These are phyloP conservation scores for Melanotaenia duboulayi DNA, from an alignment of 2,113 vertebrate species.

Conservation along the genomic window DNA sequence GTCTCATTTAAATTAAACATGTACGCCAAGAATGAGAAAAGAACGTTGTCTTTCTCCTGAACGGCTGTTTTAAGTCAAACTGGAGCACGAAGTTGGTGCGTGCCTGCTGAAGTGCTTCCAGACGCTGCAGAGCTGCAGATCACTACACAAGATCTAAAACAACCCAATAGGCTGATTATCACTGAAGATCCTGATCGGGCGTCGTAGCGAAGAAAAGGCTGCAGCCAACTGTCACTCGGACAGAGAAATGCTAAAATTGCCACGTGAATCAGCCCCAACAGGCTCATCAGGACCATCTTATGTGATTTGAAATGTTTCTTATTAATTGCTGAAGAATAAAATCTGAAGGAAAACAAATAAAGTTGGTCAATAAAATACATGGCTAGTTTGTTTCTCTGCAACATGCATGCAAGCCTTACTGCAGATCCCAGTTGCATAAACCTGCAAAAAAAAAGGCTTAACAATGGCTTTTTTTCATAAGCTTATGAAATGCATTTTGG, in stretches of 20 bases:
- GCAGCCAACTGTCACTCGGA: slow-evolving; percentile 28
- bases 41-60: slow-evolving; percentile 37
- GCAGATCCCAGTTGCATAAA: not conserved
- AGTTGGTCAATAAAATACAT: slow-evolving; percentile 26
- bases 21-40: slow-evolving; percentile 40
- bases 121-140: slow-evolving; percentile 55
- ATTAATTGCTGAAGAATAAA: slow-evolving; percentile 25
- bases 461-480: no score
- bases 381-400: slow-evolving; percentile 12
- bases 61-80: slow-evolving; percentile 47
- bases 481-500: slow-evolving; percentile 25
- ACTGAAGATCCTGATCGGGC: slow-evolving; percentile 57
- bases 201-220: slow-evolving; percentile 30
- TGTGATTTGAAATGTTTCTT: slow-evolving; percentile 27
- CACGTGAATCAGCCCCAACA: slow-evolving; percentile 8
- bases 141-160: slow-evolving; percentile 46
- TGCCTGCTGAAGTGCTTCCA: slow-evolving; percentile 80
- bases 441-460: slow-evolving; percentile 9
- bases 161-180: slow-evolving; percentile 57
- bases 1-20: slow-evolving; percentile 43
- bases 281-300: slow-evolving; percentile 19
- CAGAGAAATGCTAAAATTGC: slow-evolving; percentile 16
- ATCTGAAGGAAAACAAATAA: slow-evolving; percentile 43
- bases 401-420: not conserved
- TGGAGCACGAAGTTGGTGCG: slow-evolving; percentile 59